Conservation (phyloP, 1,140 invertebrate genomes). For the Tetragonula clypearis region DNA sequence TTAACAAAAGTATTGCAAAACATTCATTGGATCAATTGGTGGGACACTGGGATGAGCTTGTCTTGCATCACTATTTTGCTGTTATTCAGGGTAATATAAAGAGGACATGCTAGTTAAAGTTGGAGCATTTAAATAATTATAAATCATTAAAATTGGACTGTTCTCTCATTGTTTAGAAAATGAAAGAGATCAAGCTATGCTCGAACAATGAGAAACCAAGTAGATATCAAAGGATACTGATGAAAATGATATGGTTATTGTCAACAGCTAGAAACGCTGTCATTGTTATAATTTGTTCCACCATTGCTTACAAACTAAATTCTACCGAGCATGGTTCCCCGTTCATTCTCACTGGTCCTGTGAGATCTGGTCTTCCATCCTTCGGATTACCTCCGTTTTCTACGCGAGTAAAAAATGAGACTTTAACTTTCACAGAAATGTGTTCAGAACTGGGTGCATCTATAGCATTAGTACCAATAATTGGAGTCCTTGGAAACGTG, state of each 20-base stretch:
- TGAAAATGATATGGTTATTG: constrained; percentile 87
- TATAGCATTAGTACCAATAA: constrained; percentile 90
- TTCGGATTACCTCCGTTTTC: constrained; percentile 84
- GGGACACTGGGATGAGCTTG: constrained; percentile 88
- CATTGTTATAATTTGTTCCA: constrained; percentile 87
- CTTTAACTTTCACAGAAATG: constrained; percentile 83
- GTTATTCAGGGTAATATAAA: constrained; percentile 85
- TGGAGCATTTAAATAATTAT: not conserved
- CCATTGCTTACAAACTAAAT: constrained; percentile 84
- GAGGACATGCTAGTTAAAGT: not conserved
- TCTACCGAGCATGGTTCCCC: constrained; percentile 77
- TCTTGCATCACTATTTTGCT: constrained; percentile 87
- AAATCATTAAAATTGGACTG: not conserved
- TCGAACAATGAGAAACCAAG: constrained; percentile 75
- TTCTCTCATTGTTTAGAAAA: constrained; percentile 81
- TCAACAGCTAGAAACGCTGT: constrained; percentile 92
- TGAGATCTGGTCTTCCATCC: constrained; percentile 84
- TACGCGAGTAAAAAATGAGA: constrained; percentile 82
- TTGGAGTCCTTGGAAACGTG: constrained; percentile 91
- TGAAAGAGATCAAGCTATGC: constrained; percentile 83
- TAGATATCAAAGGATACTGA: constrained; percentile 79
- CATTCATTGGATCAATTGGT: constrained; percentile 84
- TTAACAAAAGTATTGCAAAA: constrained; percentile 84
- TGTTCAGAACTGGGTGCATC: constrained; percentile 87
- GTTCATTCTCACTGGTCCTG: constrained; percentile 86